Percentiles rank a stretch among this genome's conserved stretches.
phyloP scores from a whole-genome alignment of 2,113 vertebrate genomes.

The Macaca nemestrina region DNA sequence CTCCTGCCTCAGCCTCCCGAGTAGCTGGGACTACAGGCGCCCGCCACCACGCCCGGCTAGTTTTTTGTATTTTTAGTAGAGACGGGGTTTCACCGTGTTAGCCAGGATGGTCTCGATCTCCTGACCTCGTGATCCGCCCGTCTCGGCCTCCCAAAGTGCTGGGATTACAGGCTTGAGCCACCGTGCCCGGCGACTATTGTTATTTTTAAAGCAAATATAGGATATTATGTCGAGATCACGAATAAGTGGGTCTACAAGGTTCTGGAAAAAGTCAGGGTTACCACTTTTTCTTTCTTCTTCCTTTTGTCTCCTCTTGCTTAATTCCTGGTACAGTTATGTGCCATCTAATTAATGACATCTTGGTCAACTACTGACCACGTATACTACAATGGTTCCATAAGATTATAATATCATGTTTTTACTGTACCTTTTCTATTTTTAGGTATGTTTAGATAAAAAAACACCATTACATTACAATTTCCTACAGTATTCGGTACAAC shows the following conservation, averaged over 20 bases:
- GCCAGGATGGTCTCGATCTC: too few relatives aligned
- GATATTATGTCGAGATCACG: conserved; percentile 71
- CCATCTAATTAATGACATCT: neutral
- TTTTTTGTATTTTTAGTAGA: too few relatives aligned
- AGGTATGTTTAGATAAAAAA: neutral
- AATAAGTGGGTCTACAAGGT: conserved; percentile 73
- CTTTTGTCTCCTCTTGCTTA: conserved; percentile 38
- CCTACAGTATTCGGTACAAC: neutral
- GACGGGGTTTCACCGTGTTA: too few relatives aligned
- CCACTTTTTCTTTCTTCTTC: conserved; percentile 51
- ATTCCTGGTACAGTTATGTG: conserved; percentile 1
- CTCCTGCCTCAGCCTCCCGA: too few relatives aligned
- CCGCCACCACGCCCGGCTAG: fast-evolving
- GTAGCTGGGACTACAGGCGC: too few relatives aligned
- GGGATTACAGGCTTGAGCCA: too few relatives aligned
- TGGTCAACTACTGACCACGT: neutral
- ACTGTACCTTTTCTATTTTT: neutral
- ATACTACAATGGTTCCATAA: neutral
- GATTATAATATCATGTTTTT: neutral
- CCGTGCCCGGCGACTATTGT: conserved; percentile 26
- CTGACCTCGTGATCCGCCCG: too few relatives aligned
- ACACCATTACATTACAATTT: neutral
- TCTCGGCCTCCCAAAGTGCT: too few relatives aligned
- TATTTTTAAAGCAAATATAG: conserved; percentile 81
- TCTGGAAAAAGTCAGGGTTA: conserved; percentile 36